phyloP scores from a whole-genome alignment of 2,888 invertebrate genomes.

The Blastobasis adustella region DNA sequence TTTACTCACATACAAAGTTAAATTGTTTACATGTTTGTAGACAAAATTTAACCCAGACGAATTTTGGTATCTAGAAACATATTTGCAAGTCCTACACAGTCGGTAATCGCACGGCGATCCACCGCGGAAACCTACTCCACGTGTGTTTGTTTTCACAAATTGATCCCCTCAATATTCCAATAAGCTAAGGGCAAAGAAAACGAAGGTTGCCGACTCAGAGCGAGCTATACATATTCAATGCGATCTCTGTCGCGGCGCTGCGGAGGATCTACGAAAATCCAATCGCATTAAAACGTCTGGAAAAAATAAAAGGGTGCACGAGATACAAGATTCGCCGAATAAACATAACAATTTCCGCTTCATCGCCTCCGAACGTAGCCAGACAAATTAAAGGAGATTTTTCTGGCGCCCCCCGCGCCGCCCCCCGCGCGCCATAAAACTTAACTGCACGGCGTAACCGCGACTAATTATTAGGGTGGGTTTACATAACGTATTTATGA shows the following conservation, averaged over 20 bases:
- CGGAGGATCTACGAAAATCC: conserved; percentile 45
- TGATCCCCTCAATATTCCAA: conserved; percentile 25
- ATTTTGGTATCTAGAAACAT: too few relatives aligned
- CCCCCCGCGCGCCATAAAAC: conserved; percentile 63
- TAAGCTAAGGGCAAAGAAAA: conserved; percentile 26
- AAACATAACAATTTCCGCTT: conserved; percentile 67
- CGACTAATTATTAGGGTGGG: conserved; percentile 74
- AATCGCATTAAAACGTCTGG: conserved; percentile 58
- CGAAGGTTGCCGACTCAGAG: conserved; percentile 38
- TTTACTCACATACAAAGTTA: too few relatives aligned
- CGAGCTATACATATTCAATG: conserved; percentile 53
- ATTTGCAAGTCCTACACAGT: too few relatives aligned
- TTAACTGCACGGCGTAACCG: conserved; percentile 69
- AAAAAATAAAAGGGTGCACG: conserved; percentile 49
- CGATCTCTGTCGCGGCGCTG: conserved; percentile 32
- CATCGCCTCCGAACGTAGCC: conserved; percentile 52
- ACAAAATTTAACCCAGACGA: too few relatives aligned
- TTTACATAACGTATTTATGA: conserved; percentile 74
- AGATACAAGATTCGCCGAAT: conserved; percentile 52
- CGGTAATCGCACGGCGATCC: too few relatives aligned
- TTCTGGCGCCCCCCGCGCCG: conserved; percentile 48
- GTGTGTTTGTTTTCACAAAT: too few relatives aligned
- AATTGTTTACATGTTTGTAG: too few relatives aligned
- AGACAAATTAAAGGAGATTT: conserved; percentile 71
- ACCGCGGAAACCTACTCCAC: too few relatives aligned